A percentile compares a stretch with the other conserved stretches of the same genome.
These are phyloP conservation scores for Sesia apiformis DNA, from an alignment of 2,888 invertebrate genomes.

Conservation along the genomic window DNA sequence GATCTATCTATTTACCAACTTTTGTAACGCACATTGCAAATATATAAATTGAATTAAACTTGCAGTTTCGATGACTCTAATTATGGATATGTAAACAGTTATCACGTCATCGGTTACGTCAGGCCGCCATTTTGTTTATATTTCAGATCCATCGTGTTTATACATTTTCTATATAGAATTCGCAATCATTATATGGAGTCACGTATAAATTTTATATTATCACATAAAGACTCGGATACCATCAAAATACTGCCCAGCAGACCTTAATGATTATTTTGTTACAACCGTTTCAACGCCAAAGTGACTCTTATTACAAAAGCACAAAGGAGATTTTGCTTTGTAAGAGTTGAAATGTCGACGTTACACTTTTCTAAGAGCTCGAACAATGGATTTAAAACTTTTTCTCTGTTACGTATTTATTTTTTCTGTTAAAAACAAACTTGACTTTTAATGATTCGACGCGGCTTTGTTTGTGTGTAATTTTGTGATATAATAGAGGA, in stretches of 20 bases:
- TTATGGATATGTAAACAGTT: too few relatives aligned
- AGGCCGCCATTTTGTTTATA: neutral
- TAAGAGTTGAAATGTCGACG: neutral
- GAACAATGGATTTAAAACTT: neutral
- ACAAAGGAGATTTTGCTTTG: neutral
- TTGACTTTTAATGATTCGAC: neutral
- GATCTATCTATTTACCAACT: too few relatives aligned
- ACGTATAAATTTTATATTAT: slow-evolving; percentile 1
- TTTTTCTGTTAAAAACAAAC: neutral
- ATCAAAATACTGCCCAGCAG: neutral
- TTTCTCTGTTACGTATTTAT: neutral
- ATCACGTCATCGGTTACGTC: too few relatives aligned
- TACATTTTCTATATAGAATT: neutral
- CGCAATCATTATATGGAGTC: neutral
- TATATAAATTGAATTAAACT: too few relatives aligned
- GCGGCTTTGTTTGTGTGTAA: neutral
- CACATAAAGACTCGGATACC: neutral
- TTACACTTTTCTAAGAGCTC: neutral
- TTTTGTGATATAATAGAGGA: neutral
- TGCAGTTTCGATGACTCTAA: too few relatives aligned
- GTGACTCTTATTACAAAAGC: neutral
- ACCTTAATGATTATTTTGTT: neutral
- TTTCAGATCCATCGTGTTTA: neutral
- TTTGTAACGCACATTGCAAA: too few relatives aligned
- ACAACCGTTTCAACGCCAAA: neutral